Evolutionary conservation across 2,888 invertebrate species (phyloP), one percentile per base, ranked within the genome.

Genomic region (Agrilus biguttatus): DNA sequence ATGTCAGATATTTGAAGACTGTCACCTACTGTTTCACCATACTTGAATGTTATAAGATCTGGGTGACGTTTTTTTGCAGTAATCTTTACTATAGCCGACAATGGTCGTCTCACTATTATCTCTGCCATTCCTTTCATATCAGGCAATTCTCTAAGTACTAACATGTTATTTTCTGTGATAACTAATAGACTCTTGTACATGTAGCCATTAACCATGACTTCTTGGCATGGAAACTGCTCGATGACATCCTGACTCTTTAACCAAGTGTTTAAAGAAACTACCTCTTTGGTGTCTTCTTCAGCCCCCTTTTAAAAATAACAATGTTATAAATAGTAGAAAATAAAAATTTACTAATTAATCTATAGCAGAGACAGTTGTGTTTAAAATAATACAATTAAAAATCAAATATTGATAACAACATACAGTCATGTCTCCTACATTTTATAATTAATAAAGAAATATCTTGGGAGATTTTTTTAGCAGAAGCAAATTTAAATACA

Each of bases 11-110:
- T 85, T 46, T 83, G 71, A 33, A 88, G 69, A 36, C 78, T 77
- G 55, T 86, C 84, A 39, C 84, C 87, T 60, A 87, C 82, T 2
- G 83, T 82, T 44, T 81, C 75, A 5, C 95, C 93, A 63, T 96
- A 96, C 63, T 93, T 92, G 65, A 98, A 96, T 1, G 97, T 97
- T 48, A 98, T 93, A 54, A 97, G 71, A 67, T 97, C 92, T 0
- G 96, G 95, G 62, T 90, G 86, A 44, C 85, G 79, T 63, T 93
- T 93, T 63, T 93, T 91, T 10, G 95, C 93, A 1, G 97, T 97
- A 48, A 98, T 98, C 71, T 91, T 93, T 8, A 96, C 89, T 54
- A 98, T 90, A 40, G 88, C 86, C 2, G 89, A 83, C 42, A 98
- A 70, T 0, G 90, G 87, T 43, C 95, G 76, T 48, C 88, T 78